A percentile compares a stretch with the other conserved stretches of the same genome.
phyloP scores from a whole-genome alignment of 2,888 invertebrate genomes.

The Hypolimnas misippus region DNA sequence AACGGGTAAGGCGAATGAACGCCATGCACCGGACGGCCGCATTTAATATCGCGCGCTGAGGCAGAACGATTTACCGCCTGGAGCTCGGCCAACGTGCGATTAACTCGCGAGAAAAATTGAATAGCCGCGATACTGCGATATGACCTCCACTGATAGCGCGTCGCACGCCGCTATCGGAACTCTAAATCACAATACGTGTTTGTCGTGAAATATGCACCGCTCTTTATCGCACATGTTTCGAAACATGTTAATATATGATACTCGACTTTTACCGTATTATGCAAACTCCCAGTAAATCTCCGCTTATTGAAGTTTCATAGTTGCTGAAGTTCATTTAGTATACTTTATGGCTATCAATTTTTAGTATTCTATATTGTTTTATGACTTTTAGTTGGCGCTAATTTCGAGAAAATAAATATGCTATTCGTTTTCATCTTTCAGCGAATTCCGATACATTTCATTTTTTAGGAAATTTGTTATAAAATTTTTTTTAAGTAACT shows the following conservation, averaged over 20 bases:
- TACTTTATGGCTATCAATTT: not conserved
- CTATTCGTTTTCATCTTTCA: too few relatives aligned
- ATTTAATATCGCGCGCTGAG: conserved; percentile 38
- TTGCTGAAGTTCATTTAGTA: not conserved
- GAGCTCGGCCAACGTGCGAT: conserved; percentile 40
- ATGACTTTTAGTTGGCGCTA: too few relatives aligned
- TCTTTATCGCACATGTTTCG: not conserved
- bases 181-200: conserved; percentile 8
- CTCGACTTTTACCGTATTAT: not conserved
- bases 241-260: not conserved
- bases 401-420: too few relatives aligned
- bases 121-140: conserved; percentile 25
- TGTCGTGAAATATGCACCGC: conserved; percentile 7
- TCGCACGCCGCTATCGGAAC: conserved; percentile 5
- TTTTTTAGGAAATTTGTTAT: too few relatives aligned
- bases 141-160: not conserved
- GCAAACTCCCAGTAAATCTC: not conserved
- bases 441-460: too few relatives aligned
- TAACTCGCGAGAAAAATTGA: conserved; percentile 41
- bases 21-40: conserved; percentile 27
- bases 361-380: too few relatives aligned
- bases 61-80: conserved; percentile 39
- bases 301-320: not conserved
- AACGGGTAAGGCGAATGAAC: conserved; percentile 7
- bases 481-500: too few relatives aligned